phyloP scores from a whole-genome alignment of 2,797 vertebrate genomes.

The Enteromius fasciolatus region DNA sequence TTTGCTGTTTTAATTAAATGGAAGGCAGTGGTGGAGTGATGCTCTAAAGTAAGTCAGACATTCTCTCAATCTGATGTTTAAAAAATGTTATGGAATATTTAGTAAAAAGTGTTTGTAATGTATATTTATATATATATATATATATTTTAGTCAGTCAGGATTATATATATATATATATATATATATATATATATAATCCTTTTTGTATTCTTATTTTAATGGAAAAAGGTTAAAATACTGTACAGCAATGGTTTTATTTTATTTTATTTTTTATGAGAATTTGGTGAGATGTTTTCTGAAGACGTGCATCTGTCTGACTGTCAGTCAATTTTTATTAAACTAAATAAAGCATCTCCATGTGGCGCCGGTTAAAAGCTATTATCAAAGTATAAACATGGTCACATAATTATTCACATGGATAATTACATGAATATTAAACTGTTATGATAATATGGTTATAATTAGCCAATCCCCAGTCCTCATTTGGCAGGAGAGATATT shows the following conservation, averaged over 20 bases:
- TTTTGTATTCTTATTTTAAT: not conserved
- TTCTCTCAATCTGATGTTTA: too few relatives aligned
- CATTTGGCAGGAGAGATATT: conserved; percentile 26
- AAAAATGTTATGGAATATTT: too few relatives aligned
- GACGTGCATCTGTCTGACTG: not conserved
- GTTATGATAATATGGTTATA: conserved; percentile 40
- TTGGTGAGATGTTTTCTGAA: not conserved
- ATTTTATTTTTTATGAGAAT: too few relatives aligned
- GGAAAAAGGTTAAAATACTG: not conserved
- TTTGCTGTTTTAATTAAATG: not conserved
- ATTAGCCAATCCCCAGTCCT: conserved; percentile 43
- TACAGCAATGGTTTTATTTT: not conserved
- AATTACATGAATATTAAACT: conserved; percentile 51
- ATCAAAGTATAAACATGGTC: conserved; percentile 34
- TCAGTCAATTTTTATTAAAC: conserved; percentile 20
- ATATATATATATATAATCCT: too few relatives aligned
- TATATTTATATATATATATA: too few relatives aligned
- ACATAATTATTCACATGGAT: conserved; percentile 39
- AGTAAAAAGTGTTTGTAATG: not conserved
- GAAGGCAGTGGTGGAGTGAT: not conserved
- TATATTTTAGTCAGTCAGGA: too few relatives aligned
- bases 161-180: too few relatives aligned
- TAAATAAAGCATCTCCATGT: conserved; percentile 29
- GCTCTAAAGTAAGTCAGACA: not conserved
- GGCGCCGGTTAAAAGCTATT: conserved; percentile 25